A percentile compares a stretch with the other conserved stretches of the same genome.
Evolutionary conservation across 2,797 vertebrate species (phyloP).

Genomic region (Acridotheres tristis): DNA sequence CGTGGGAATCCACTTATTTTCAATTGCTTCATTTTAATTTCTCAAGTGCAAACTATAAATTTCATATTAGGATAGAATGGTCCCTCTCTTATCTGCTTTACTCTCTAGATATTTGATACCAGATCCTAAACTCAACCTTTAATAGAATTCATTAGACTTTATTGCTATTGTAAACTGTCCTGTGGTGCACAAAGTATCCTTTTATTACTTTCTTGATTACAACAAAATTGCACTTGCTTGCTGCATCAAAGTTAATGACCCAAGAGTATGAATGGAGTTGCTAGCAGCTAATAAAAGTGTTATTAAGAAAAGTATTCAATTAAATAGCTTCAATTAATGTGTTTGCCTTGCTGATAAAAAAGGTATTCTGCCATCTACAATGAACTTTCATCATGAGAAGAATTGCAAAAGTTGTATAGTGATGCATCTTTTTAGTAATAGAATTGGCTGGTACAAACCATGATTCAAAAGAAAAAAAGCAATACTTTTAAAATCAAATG

Average conservation of each 20-base stretch:
- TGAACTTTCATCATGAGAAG: neutral
- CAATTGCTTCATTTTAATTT: neutral
- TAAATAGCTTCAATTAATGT: neutral
- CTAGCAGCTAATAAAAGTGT: neutral
- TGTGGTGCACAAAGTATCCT: neutral
- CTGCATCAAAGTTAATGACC: slow-evolving; percentile 24
- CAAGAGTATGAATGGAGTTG: neutral
- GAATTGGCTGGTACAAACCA: neutral
- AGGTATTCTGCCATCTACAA: neutral
- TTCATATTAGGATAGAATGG: neutral
- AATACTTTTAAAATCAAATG: neutral
- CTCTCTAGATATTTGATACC: neutral
- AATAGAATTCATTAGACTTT: neutral
- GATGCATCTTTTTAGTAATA: neutral
- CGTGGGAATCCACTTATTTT: neutral
- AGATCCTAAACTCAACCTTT: neutral
- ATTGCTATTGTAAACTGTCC: neutral
- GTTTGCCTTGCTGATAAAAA: neutral
- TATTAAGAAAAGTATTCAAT: neutral
- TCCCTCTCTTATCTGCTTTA: neutral
- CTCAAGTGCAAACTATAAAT: neutral
- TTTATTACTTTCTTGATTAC: slow-evolving; percentile 9
- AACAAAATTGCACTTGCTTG: neutral
- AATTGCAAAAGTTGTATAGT: neutral
- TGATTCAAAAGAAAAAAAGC: neutral